Percentiles rank a stretch among this genome's conserved stretches.
phyloP scores from a whole-genome alignment of 2,113 vertebrate species.

The Tetrax tetrax region DNA sequence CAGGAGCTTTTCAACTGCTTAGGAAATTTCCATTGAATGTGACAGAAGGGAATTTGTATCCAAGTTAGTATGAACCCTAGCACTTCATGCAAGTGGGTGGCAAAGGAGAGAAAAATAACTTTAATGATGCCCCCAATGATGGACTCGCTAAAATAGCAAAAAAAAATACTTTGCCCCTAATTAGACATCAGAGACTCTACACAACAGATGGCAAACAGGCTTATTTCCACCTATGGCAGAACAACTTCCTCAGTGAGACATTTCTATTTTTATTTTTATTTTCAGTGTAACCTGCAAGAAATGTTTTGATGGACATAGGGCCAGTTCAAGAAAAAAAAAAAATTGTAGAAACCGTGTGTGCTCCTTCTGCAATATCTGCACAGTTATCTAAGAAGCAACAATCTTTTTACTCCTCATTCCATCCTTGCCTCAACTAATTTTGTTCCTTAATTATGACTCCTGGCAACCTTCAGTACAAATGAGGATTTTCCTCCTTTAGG shows the following conservation, averaged over 20 bases:
- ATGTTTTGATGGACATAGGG: neutral
- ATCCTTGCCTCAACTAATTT: conserved; percentile 42
- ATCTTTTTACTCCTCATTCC: conserved; percentile 22
- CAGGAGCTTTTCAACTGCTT: neutral
- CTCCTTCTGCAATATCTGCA: neutral
- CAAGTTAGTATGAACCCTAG: neutral
- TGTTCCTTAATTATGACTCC: conserved; percentile 59
- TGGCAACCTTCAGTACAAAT: conserved; percentile 62
- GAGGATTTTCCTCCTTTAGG: conserved; percentile 59
- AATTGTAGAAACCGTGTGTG: neutral
- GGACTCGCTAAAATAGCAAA: neutral
- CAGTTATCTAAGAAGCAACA: conserved; percentile 15
- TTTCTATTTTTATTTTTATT: neutral
- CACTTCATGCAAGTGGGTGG: neutral
- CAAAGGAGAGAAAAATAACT: neutral
- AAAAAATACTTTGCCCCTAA: neutral
- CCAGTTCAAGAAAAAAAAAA: neutral
- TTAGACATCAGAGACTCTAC: neutral
- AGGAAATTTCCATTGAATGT: neutral
- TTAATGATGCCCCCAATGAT: neutral
- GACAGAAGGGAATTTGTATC: neutral
- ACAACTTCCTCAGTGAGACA: neutral
- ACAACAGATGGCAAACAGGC: neutral
- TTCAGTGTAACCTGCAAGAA: neutral
- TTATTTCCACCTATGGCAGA: neutral